Percentiles rank a stretch among this genome's conserved stretches.
These are phyloP conservation scores for Bolinopsis microptera DNA, from an alignment of 37 sponge, comb jelly and placozoan genomes.

Conservation along the genomic window DNA sequence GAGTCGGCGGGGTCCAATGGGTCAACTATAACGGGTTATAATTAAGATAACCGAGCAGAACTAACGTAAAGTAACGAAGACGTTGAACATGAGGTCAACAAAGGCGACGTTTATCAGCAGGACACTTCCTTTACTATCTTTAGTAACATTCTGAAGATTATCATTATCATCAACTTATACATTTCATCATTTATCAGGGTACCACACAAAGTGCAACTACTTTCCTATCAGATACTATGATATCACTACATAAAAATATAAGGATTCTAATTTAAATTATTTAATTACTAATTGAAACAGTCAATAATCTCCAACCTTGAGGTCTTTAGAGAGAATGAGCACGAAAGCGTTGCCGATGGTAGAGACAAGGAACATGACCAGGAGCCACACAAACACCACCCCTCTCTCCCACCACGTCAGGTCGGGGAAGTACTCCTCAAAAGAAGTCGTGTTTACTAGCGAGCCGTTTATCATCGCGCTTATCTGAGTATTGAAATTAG, in stretches of 20 bases:
- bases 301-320: no score
- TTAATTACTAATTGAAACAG: no score
- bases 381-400: conserved; percentile 12
- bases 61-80: conserved; percentile 50
- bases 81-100: conserved; percentile 39
- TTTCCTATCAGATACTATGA: no score
- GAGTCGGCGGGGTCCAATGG: no score
- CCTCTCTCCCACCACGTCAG: conserved; percentile 36
- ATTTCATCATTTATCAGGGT: no score
- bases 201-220: no score
- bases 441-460: conserved; percentile 30
- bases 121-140: conserved; percentile 50
- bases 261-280: no score
- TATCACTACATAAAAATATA: no score
- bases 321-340: conserved; percentile 39
- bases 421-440: not conserved
- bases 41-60: no score
- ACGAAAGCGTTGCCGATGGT: conserved; percentile 56
- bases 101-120: conserved; percentile 40
- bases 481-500: not conserved
- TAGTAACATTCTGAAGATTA: conserved; percentile 53
- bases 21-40: no score
- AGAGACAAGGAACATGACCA: not conserved
- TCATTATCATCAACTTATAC: no score
- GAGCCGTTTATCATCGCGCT: conserved; percentile 45